Conservation (phyloP, 2,113 vertebrate species). For the Larimichthys polyactis region DNA sequence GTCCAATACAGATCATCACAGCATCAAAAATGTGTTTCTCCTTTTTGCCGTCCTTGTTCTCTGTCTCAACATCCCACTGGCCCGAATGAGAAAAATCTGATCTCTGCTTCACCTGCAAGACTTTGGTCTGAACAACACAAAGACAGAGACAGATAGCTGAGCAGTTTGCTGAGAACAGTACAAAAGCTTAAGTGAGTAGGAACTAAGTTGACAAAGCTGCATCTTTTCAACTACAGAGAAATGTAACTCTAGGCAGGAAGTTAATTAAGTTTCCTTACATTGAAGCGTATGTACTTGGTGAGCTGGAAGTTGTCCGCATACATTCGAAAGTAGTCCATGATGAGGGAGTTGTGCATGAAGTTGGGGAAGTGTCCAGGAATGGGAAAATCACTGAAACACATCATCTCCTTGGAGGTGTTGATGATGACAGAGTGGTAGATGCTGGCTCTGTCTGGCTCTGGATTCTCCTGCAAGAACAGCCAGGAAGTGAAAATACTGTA, state of each 20-base stretch:
- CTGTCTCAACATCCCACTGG: slow-evolving; percentile 90
- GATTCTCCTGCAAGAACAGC: slow-evolving; percentile 82
- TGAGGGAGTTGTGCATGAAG: slow-evolving; percentile 91
- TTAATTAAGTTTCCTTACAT: slow-evolving; percentile 77
- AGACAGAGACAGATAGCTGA: background rate
- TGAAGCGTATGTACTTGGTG: slow-evolving; percentile 85
- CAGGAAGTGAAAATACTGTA: background rate
- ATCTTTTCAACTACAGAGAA: background rate
- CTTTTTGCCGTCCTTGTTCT: slow-evolving; percentile 74
- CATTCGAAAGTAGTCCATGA: slow-evolving; percentile 91
- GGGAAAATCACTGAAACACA: slow-evolving; percentile 94
- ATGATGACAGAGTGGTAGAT: slow-evolving; percentile 93
- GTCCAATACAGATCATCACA: slow-evolving; percentile 91
- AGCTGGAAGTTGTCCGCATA: slow-evolving; percentile 90
- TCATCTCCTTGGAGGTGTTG: slow-evolving; percentile 97
- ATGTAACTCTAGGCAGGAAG: too few relatives aligned
- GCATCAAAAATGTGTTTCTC: slow-evolving; percentile 89
- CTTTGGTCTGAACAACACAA: slow-evolving; percentile 84
- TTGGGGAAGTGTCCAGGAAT: slow-evolving; percentile 91
- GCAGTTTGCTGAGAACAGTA: background rate
- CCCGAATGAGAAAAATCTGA: slow-evolving; percentile 88
- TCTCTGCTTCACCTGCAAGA: slow-evolving; percentile 82
- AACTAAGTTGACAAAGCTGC: background rate
- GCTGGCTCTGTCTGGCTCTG: slow-evolving; percentile 88
- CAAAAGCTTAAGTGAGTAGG: background rate